A percentile compares a stretch with the other conserved stretches of the same genome.
phyloP scores from a whole-genome alignment of 2,888 invertebrate species.

The Eilema depressum region DNA sequence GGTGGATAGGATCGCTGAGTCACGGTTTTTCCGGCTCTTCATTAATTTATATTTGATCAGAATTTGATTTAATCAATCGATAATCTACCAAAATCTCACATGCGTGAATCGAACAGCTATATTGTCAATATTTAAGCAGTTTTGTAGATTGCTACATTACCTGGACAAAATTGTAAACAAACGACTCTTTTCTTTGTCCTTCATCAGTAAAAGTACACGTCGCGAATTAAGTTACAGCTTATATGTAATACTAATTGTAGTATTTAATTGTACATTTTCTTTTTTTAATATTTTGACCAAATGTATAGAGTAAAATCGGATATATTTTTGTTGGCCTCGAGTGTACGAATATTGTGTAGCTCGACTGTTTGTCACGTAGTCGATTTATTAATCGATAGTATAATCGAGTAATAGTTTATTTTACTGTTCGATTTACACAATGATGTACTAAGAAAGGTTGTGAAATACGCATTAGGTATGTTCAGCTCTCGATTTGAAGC shows the following conservation, averaged over 20 bases:
- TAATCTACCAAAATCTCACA: too few species aligned
- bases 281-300: conserved; percentile 69
- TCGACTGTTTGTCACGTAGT: conserved; percentile 46
- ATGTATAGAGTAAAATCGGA: conserved; percentile 62
- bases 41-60: neutral
- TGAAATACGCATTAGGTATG: conserved; percentile 34
- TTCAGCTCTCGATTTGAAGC: conserved; percentile 21
- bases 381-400: conserved; percentile 27
- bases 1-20: neutral
- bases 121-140: neutral
- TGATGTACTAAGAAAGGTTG: conserved; percentile 28
- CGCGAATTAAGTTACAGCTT: conserved; percentile 37
- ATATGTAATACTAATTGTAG: conserved; percentile 43
- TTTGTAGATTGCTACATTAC: neutral
- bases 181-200: neutral
- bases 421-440: conserved; percentile 33
- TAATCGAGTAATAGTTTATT: conserved; percentile 26
- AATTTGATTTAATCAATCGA: neutral
- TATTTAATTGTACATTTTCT: conserved; percentile 55
- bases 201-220: conserved; percentile 23
- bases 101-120: neutral
- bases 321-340: conserved; percentile 46
- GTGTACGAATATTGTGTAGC: conserved; percentile 42
- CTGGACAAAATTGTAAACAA: neutral
- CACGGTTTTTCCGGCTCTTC: neutral